A percentile compares a stretch with the other conserved stretches of the same genome.
These are phyloP conservation scores for Caenorhabditis macrosperma DNA, from an alignment of 2,888 invertebrate species.

Conservation along the genomic window DNA sequence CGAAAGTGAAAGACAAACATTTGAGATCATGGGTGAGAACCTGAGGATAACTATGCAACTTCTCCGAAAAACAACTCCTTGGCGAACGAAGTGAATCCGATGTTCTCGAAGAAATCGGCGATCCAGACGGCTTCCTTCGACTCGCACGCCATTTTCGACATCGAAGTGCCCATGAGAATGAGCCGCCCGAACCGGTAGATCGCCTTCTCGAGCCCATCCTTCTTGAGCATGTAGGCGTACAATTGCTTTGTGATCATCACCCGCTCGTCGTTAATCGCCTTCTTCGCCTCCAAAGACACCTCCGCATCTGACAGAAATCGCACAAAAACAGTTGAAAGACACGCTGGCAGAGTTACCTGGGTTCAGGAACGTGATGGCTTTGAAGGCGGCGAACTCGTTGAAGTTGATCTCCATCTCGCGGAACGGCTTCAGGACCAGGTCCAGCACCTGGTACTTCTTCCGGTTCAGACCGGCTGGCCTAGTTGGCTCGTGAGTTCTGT, in stretches of 20 bases:
- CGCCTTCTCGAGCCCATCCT: conserved; percentile 72
- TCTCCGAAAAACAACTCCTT: conserved; percentile 75
- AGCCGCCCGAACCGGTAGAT: conserved; percentile 77
- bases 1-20: neutral
- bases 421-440: conserved; percentile 77
- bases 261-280: conserved; percentile 68
- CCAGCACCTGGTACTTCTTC: conserved; percentile 76
- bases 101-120: conserved; percentile 79
- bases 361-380: conserved; percentile 79
- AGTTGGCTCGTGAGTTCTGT: conserved; percentile 74
- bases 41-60: neutral
- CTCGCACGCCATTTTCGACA: conserved; percentile 79
- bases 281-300: conserved; percentile 67
- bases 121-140: conserved; percentile 79
- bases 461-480: conserved; percentile 68
- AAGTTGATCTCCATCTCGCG: conserved; percentile 75
- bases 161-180: conserved; percentile 77
- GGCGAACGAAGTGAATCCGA: conserved; percentile 76
- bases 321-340: conserved; percentile 16
- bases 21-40: conserved; percentile 11
- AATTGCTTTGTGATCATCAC: conserved; percentile 75
- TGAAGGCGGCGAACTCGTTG: conserved; percentile 78
- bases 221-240: conserved; percentile 74
- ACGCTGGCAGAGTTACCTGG: conserved; percentile 70
- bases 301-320: conserved; percentile 74